A percentile compares a stretch with the other conserved stretches of the same genome.
Evolutionary conservation across 2,888 invertebrate species (phyloP).

Genomic region (Camponotus fellah): DNA sequence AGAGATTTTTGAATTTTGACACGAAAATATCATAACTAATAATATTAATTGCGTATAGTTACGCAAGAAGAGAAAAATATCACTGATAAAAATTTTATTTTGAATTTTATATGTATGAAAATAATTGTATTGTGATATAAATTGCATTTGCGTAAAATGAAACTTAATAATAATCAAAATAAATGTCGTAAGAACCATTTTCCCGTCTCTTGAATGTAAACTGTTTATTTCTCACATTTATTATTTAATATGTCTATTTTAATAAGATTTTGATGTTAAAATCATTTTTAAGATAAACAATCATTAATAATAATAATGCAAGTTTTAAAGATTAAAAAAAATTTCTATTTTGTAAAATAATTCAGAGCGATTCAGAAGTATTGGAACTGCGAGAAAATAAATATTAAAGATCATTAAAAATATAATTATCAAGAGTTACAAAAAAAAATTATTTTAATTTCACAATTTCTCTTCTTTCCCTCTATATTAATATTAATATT

Average conservation of each 20-base stretch:
- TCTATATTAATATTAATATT: not conserved
- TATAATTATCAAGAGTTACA: not conserved
- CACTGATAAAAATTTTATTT: not conserved
- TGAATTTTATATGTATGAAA: not conserved
- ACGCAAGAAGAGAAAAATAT: not conserved
- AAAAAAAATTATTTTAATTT: not conserved
- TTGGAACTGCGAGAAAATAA: not conserved
- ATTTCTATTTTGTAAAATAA: not conserved
- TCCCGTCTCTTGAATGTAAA: not conserved
- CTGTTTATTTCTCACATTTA: not conserved
- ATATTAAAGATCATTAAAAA: not conserved
- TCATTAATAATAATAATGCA: not conserved
- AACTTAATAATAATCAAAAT: not conserved
- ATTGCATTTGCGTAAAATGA: not conserved
- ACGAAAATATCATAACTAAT: not conserved
- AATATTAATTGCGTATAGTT: not conserved
- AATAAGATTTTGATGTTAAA: not conserved
- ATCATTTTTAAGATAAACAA: conserved; percentile 1
- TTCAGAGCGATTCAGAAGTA: not conserved
- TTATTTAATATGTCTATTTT: not conserved
- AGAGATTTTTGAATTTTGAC: not conserved
- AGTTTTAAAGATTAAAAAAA: not conserved
- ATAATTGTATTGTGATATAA: not conserved
- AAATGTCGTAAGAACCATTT: not conserved
- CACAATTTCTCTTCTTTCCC: not conserved